Evolutionary conservation across 2,888 invertebrate genomes (phyloP).

Genomic region (Resseliella maxima): DNA sequence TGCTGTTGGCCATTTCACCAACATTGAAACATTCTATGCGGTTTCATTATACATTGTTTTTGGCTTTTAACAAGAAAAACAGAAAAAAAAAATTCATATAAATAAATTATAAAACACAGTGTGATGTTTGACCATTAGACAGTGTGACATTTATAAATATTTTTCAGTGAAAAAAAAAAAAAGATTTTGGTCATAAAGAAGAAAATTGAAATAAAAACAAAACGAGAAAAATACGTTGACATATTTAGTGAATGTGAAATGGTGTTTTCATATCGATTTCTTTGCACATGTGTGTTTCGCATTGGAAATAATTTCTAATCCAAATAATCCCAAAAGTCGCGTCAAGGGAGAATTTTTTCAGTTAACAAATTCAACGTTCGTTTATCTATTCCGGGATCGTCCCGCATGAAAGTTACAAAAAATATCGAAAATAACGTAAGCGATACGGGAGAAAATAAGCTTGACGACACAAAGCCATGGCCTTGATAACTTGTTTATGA

Average conservation of each 20-base stretch:
- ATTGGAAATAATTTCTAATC: neutral
- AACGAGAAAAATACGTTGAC: neutral
- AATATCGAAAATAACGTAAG: neutral
- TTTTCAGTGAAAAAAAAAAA: too few species aligned
- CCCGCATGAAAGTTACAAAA: neutral
- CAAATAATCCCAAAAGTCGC: neutral
- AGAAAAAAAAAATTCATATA: too few species aligned
- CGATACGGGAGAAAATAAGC: neutral
- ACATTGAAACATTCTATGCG: neutral
- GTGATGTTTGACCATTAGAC: too few species aligned
- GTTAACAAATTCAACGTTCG: neutral
- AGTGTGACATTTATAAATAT: too few species aligned
- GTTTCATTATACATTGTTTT: neutral
- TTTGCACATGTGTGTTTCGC: neutral
- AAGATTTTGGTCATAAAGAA: neutral
- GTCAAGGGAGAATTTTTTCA: conserved; percentile 12
- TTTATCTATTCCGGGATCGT: neutral
- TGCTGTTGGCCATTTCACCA: neutral
- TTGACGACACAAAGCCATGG: conserved; percentile 14
- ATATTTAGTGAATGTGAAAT: neutral
- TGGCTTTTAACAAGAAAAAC: neutral
- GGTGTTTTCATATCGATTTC: neutral
- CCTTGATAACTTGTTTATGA: conserved; percentile 15
- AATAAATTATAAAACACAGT: too few species aligned
- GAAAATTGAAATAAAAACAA: neutral